Percentiles rank a stretch among this genome's conserved stretches.
phyloP scores from a whole-genome alignment of 2,113 vertebrate species.

The Ciconia maguari region DNA sequence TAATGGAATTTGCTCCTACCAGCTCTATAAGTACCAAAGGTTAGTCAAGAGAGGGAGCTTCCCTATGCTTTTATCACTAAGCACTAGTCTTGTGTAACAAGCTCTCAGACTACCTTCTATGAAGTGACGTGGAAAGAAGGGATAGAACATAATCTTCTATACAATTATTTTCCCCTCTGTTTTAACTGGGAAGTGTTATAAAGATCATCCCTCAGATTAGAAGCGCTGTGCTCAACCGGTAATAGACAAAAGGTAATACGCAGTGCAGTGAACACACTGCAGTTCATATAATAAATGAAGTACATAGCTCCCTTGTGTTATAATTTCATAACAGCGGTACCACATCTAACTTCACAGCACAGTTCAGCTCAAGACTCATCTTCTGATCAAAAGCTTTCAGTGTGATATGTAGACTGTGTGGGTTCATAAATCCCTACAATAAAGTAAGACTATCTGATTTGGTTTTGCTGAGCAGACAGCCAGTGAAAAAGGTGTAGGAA shows the following conservation, averaged over 20 bases:
- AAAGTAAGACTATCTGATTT: background rate
- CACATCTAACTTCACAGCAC: background rate
- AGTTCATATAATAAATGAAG: background rate
- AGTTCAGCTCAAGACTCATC: background rate
- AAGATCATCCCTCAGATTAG: background rate
- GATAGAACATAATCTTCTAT: background rate
- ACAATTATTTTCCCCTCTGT: background rate
- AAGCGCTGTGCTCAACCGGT: background rate
- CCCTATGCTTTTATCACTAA: background rate
- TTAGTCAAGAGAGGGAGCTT: background rate
- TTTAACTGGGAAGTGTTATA: background rate
- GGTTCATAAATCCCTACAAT: background rate
- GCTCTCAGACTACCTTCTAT: background rate
- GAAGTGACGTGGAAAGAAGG: background rate
- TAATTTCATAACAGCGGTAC: background rate
- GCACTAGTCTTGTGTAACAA: background rate
- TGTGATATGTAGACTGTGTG: background rate
- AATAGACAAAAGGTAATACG: background rate
- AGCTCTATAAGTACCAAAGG: background rate
- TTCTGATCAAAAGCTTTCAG: background rate
- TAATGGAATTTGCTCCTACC: background rate
- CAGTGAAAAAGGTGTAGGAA: background rate
- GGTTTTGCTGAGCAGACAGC: background rate
- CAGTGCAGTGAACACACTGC: background rate
- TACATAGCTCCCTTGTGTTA: background rate